phyloP scores from a whole-genome alignment of 2,113 vertebrate species.

The Dolichotis patagonum region DNA sequence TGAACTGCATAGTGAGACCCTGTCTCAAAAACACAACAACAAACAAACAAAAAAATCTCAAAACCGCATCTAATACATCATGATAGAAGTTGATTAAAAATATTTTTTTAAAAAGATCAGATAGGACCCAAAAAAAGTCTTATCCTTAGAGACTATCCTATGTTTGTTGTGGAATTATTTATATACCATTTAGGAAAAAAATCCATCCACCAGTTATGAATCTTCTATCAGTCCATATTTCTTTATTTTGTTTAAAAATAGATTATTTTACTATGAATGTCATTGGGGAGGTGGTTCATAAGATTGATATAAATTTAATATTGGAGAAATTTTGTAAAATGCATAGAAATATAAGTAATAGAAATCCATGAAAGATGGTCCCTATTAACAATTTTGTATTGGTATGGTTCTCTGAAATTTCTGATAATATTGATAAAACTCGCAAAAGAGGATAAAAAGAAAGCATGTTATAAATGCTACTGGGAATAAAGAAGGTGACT shows the following conservation, averaged over 20 bases:
- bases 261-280: not conserved
- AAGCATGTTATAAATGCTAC: not conserved
- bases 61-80: not conserved
- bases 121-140: not conserved
- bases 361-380: not conserved
- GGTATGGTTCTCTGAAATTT: slow-evolving; percentile 39
- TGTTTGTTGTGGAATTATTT: not conserved
- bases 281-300: not conserved
- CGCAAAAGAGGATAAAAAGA: not conserved
- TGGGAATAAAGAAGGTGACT: not conserved
- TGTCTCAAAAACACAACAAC: no score
- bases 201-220: not conserved
- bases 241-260: slow-evolving; percentile 6
- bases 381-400: slow-evolving; percentile 22
- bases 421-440: not conserved
- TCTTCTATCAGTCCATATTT: not conserved
- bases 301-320: not conserved
- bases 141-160: not conserved
- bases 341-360: not conserved
- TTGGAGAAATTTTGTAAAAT: slow-evolving; percentile 24
- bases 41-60: not conserved
- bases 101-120: not conserved
- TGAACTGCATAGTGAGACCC: no score
- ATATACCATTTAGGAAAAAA: not conserved
- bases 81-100: not conserved